Base-by-base conservation (phyloP, 2,797 vertebrate species). In the Heteromormyrus szaboi region DNA sequence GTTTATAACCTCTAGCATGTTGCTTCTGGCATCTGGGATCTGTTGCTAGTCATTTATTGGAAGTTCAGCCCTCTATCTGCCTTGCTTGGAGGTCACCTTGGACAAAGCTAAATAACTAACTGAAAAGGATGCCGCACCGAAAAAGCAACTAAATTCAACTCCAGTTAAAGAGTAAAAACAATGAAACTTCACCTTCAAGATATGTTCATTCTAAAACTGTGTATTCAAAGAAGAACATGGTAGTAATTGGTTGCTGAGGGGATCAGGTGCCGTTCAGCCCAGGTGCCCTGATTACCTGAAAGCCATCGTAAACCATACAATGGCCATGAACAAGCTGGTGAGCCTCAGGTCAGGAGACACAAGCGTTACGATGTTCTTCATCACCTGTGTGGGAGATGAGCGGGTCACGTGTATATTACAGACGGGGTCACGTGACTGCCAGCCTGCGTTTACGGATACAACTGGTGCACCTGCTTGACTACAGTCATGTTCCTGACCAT, bases 291-390 rank as follows among this genome's bases (percentile, higher is more conserved):
- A 19, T 92, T 89, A 99, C 98, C 98, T 99, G 95, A 99, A 97
- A 48, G 98, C 98, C 97, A 99, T 97, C 79, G 97, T 97, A 94
- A 99, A 98, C 98, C 98, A 99, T 92, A 99, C 97, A 89, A 98
- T 94, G 56, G 97, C 97, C 96, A 99, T 97, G 92, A 99, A 96
- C 89, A 99, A 93, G 0, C 98, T 99, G 51, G 97, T 97, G 89
- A 96, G 96, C 91, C 97, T 95, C 90, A 97, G 96, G 68, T 98
- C 97, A 17, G 95, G 96, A 91, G 96, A 95, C 89, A 97, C 92
- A 33, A 98, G 97, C 85, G 96, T 97, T 2, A 96, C 92, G 9
- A 98, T 92, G 0, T 98, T 99, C 93, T 95, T 97, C 93, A 97
- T 93, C 89, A 99, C 97, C 98, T 99, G 88, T 90, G 93, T 12